A percentile compares a stretch with the other conserved stretches of the same genome.
Conservation (phyloP, 2,797 vertebrate genomes). For the Pseudopleuronectes americanus region DNA sequence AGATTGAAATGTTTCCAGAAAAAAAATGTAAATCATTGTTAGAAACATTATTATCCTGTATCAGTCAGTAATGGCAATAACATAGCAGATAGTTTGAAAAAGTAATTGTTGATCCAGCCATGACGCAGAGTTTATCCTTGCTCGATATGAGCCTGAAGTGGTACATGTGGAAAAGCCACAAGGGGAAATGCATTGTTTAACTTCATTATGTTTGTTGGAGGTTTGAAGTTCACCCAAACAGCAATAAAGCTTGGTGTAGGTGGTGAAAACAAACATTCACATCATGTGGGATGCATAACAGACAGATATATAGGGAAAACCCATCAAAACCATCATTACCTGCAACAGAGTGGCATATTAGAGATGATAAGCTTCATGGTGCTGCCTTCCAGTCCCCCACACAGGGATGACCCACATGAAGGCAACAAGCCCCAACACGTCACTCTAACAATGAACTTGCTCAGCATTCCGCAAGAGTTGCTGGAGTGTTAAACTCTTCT, state of each 20-base stretch:
- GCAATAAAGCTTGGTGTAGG: constrained; percentile 35
- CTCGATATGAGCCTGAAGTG: constrained; percentile 4
- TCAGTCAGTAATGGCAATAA: neutral
- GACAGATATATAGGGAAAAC: constrained; percentile 16
- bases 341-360: constrained; percentile 22
- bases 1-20: neutral
- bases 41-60: neutral
- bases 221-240: constrained; percentile 34
- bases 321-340: constrained; percentile 27
- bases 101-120: neutral
- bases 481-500: neutral
- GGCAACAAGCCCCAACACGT: neutral
- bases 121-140: neutral
- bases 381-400: constrained; percentile 36
- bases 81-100: neutral
- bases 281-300: constrained; percentile 22
- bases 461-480: neutral
- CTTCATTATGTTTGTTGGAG: constrained; percentile 23
- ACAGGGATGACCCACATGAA: neutral
- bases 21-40: neutral
- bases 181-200: constrained; percentile 6
- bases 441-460: neutral
- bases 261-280: constrained; percentile 34
- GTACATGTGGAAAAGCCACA: constrained; percentile 9
- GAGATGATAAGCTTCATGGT: constrained; percentile 25